A percentile compares a stretch with the other conserved stretches of the same genome.
Evolutionary conservation across 2,797 vertebrate genomes (phyloP).

Genomic region (Poeciliopsis gracilis): DNA sequence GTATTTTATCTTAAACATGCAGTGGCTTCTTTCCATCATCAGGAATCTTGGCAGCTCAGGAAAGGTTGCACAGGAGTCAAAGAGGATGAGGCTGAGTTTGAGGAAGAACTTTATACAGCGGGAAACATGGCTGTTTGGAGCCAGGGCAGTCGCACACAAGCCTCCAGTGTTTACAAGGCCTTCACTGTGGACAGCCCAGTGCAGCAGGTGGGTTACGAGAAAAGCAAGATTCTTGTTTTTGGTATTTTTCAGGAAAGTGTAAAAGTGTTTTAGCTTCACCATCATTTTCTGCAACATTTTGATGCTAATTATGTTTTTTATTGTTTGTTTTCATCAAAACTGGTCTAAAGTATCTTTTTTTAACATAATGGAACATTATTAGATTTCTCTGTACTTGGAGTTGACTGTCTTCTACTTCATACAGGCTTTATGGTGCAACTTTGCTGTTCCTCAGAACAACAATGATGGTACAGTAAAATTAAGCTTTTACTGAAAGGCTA

Average conservation of each 20-base stretch:
- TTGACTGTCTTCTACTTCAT: conserved; percentile 57
- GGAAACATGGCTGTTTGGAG: conserved; percentile 97
- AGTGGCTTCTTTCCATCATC: conserved; percentile 19
- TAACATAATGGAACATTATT: not conserved
- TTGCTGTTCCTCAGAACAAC: conserved; percentile 86
- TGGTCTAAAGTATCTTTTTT: not conserved
- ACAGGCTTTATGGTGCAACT: conserved; percentile 97
- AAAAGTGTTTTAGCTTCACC: not conserved
- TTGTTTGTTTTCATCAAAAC: not conserved
- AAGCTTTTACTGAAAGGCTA: not conserved
- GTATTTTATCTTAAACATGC: not conserved
- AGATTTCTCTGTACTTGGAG: not conserved
- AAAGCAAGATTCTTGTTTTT: not conserved
- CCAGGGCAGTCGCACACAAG: conserved; percentile 89
- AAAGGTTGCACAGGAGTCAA: conserved; percentile 84
- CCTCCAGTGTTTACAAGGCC: conserved; percentile 90
- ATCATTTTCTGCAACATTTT: not conserved
- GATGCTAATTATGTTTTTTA: not conserved
- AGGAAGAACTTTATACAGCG: conserved; percentile 94
- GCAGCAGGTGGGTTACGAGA: conserved; percentile 83
- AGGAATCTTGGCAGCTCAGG: conserved; percentile 95
- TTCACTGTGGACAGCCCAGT: conserved; percentile 96
- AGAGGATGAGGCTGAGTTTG: conserved; percentile 88
- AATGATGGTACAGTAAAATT: conserved; percentile 59
- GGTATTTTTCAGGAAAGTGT: not conserved